Conservation (phyloP, 2,113 vertebrate species). For the Bos taurus region DNA sequence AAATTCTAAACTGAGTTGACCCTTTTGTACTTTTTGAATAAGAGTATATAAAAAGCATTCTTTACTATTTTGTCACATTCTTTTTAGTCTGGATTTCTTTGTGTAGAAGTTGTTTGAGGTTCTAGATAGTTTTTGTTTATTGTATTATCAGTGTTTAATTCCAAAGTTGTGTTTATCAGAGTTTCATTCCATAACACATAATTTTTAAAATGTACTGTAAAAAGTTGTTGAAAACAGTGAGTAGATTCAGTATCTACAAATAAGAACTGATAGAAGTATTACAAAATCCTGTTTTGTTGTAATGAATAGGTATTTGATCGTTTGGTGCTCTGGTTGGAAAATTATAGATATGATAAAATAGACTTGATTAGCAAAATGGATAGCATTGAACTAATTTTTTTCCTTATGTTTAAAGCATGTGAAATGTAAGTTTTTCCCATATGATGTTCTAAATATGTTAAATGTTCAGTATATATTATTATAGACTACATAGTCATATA, state of each 20-base stretch:
- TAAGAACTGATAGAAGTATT: background rate
- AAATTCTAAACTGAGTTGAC: background rate
- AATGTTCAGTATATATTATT: background rate
- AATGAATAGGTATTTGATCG: background rate
- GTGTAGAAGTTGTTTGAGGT: background rate
- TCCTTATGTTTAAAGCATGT: background rate
- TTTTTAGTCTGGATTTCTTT: background rate
- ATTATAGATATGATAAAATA: background rate
- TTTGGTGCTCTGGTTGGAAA: background rate
- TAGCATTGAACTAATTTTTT: background rate
- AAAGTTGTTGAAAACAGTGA: background rate
- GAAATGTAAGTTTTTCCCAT: background rate
- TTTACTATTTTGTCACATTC: background rate
- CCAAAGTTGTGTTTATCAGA: background rate
- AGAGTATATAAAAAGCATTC: background rate
- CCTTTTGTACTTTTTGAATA: background rate
- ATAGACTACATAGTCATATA: background rate
- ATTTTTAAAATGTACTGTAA: background rate
- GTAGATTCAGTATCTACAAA: background rate
- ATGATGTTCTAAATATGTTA: background rate
- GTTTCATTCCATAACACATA: background rate
- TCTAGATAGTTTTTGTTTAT: background rate
- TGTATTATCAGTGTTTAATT: conserved; percentile 32
- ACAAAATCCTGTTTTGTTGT: background rate
- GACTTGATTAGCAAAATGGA: background rate